Base-by-base conservation (phyloP, 2,888 invertebrate species). In the Neoscelio sp. region DNA sequence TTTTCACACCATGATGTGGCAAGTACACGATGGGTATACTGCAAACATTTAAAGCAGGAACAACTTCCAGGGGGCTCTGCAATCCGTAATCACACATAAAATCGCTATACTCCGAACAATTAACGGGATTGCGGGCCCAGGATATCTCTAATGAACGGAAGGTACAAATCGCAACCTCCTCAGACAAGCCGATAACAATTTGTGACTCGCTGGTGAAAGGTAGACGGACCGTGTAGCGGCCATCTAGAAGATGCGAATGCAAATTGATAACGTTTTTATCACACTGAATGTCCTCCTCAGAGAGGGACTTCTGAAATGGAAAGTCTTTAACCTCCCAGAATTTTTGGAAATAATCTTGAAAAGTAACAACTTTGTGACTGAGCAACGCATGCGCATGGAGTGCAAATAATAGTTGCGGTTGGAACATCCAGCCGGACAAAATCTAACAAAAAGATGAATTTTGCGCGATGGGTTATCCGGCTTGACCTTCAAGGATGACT, bases 321-420 rank as follows among this genome's bases (percentile, higher is more conserved):
- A 44, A 4, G 10, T 60, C 58, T 7, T 60, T 44, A 7, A 44
- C 8, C 12, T 60, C 58, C 58, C 58, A 60, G 26, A 60, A 60
- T n/a, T n/a, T n/a, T n/a, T n/a, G n/a, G n/a, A n/a, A n/a, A n/a
- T n/a, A n/a, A n/a, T n/a, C n/a, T n/a, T n/a, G n/a, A n/a, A n/a
- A n/a, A n/a, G n/a, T n/a, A n/a, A n/a, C n/a, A n/a, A n/a, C n/a
- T n/a, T n/a, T n/a, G n/a, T n/a, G n/a, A n/a, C n/a, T n/a, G n/a
- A n/a, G n/a, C n/a, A n/a, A n/a, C n/a, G n/a, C n/a, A n/a, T n/a
- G n/a, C n/a, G n/a, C n/a, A n/a, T n/a, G n/a, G n/a, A n/a, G n/a
- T n/a, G n/a, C n/a, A n/a, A n/a, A n/a, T n/a, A n/a, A n/a, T n/a
- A n/a, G n/a, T n/a, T n/a, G n/a, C n/a, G n/a, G n/a, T n/a, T n/a